Base-by-base conservation (phyloP, 2,113 vertebrate species). In the Anser brachyrhynchus region DNA sequence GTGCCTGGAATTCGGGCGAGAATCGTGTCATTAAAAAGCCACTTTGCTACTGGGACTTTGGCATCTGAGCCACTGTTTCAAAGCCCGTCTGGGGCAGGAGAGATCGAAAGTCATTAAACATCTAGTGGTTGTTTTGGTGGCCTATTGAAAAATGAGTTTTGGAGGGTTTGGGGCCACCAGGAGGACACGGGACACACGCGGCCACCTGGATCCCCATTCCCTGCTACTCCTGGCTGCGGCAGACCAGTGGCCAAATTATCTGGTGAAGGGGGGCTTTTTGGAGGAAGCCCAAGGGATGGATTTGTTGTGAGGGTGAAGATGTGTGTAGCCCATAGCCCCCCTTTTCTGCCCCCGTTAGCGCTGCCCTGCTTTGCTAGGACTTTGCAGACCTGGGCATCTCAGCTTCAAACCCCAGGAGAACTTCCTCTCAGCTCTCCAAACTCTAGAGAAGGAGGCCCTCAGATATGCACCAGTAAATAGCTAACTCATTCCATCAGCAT, bases 41-140 rank as follows among this genome's bases (percentile, higher is more conserved):
- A 93, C 96, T 54, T 78, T 0, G 65, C 87, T 86, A 88, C 96
- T 88, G 95, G 88, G 89, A 93, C 77, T 94, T 94, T 91, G 94
- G 92, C 95, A 96, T 97, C 92, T 95, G 93, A 95, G 82, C 93
- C 93, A 94, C 87, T 82, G 91, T 96, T 97, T 96, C 91, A 96
- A 97, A 97, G 96, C 94, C 83, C 85, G 93, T 89, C 95, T 92
- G 87, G 96, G 96, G 96, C 96, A 97, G 87, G 80, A 93, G 93
- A 87, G 96, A 94, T 93, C 89, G 92, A 96, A 97, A 97, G 97
- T 96, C 95, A 96, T 94, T 97, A 95, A 95, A 96, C 89, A 70
- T 97, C 84, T 83, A 83, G 86, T 92, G 87, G 71, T 94, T 96
- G 90, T 96, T 97, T 96, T 92, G 96, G 89, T 96, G 93, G 95